Evolutionary conservation across 2,888 invertebrate genomes (phyloP), one percentile per base, ranked within the genome.

Genomic region (Caenorhabditis sp.): DNA sequence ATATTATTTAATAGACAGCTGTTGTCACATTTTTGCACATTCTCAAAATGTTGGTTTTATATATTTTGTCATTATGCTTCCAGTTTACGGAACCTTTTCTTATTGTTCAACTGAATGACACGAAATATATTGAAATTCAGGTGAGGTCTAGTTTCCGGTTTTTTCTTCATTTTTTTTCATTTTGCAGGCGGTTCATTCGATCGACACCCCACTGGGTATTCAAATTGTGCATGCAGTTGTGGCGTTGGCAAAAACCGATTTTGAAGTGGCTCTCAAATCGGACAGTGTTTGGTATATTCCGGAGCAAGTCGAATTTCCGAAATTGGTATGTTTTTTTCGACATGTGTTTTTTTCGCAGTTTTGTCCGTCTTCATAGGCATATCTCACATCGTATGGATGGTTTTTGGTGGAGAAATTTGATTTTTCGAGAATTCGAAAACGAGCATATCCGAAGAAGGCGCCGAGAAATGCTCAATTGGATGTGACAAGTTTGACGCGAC

Each of bases 231-330:
- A 71, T 50, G 71, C 66, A 14, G 71, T 71, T 31, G 71, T 71
- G 4, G 57, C 71, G 2, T 27, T 71, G 8, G 66, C 71, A 2
- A 53, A 36, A 2, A 51, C 61, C 14, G 10, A 59, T 14, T 2
- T 67, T 1, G 63, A 61, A 2, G 50, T 37, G 1, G 71, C 63
- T 8, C 51, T 71, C 4, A 36, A 17, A 17, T 62, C 71, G 21
- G 64, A 71, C 10, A 67, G 71, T 54, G 71, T 70, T 31, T 70
- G 70, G 70, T 70, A 70, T 21, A 66, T 70, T 27, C 70, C 70
- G 6, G 66, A 70, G n/a, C 70, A 70, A 26, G 58, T 66, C 19
- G 62, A 62, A 23, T 70, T 65, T 26, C 66, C 70, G 23, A 70
- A 63, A 62, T 43, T 70, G 43, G 70, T 70, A 17, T 37, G 66